Conservation (phyloP, 2,888 invertebrate species). For the Acanthosoma haemorrhoidale region DNA sequence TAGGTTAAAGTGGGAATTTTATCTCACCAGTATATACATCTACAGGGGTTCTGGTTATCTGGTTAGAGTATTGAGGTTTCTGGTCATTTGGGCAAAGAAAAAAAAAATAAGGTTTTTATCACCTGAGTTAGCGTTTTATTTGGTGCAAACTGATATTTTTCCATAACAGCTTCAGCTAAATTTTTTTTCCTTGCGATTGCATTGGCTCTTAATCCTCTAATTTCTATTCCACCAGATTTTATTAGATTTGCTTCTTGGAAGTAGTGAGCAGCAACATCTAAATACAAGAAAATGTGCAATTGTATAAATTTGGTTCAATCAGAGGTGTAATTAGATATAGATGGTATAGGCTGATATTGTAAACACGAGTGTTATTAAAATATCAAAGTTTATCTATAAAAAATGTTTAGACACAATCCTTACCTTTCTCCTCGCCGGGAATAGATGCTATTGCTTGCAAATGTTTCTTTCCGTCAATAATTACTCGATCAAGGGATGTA, state of each 20-base stretch:
- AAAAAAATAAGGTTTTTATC: too few species aligned
- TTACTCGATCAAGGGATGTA: slow-evolving; percentile 64
- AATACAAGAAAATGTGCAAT: too few species aligned
- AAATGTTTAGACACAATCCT: background rate
- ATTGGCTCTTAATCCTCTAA: slow-evolving; percentile 70
- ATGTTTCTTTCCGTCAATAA: slow-evolving; percentile 62
- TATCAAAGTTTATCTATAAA: too few species aligned
- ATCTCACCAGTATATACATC: background rate
- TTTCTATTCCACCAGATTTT: slow-evolving; percentile 69
- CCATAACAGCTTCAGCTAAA: slow-evolving; percentile 68
- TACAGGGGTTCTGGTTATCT: too few species aligned
- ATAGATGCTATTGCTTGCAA: slow-evolving; percentile 45
- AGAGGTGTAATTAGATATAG: too few species aligned
- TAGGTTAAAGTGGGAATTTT: too few species aligned
- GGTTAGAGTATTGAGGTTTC: too few species aligned
- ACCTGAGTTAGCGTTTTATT: slow-evolving; percentile 48
- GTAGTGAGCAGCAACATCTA: slow-evolving; percentile 47
- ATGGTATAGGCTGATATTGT: too few species aligned
- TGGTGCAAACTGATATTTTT: slow-evolving; percentile 67
- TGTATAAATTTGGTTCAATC: too few species aligned
- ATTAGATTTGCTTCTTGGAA: slow-evolving; percentile 49
- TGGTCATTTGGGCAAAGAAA: too few species aligned
- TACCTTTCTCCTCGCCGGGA: background rate
- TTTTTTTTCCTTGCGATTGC: slow-evolving; percentile 64
- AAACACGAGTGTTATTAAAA: too few species aligned